Evolutionary conservation across 2,113 vertebrate species (phyloP).

Genomic region (Pterocles gutturalis): DNA sequence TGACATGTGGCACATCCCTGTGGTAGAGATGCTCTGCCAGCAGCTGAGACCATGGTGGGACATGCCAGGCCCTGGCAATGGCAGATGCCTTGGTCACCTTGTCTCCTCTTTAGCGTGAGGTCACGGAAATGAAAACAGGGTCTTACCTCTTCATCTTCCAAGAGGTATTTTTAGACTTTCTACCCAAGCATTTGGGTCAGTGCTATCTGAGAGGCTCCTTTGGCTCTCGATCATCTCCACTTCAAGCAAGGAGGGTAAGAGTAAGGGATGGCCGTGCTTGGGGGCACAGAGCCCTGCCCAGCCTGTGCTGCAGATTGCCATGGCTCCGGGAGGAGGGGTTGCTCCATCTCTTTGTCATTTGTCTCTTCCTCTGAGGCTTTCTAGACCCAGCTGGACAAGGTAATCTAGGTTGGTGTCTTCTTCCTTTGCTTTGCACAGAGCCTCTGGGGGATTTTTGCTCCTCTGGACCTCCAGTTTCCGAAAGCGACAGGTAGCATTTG

Average conservation of each 20-base stretch:
- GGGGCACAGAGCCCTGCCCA: neutral
- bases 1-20: neutral
- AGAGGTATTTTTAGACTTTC: neutral
- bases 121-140: neutral
- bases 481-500: neutral
- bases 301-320: neutral
- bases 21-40: neutral
- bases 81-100: accelerated
- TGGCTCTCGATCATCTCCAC: neutral
- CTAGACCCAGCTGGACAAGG: neutral
- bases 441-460: neutral
- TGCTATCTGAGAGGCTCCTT: neutral
- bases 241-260: neutral
- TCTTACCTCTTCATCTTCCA: neutral
- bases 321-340: neutral
- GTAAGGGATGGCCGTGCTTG: neutral
- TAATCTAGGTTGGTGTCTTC: neutral
- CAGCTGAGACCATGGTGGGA: neutral
- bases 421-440: neutral
- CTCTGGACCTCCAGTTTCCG: neutral
- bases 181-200: neutral
- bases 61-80: neutral
- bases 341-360: neutral
- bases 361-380: neutral
- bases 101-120: neutral